Evolutionary conservation across 2,797 vertebrate species (phyloP), one percentile per base, ranked within the genome.

Genomic region (Helicolenus hilgendorfi): DNA sequence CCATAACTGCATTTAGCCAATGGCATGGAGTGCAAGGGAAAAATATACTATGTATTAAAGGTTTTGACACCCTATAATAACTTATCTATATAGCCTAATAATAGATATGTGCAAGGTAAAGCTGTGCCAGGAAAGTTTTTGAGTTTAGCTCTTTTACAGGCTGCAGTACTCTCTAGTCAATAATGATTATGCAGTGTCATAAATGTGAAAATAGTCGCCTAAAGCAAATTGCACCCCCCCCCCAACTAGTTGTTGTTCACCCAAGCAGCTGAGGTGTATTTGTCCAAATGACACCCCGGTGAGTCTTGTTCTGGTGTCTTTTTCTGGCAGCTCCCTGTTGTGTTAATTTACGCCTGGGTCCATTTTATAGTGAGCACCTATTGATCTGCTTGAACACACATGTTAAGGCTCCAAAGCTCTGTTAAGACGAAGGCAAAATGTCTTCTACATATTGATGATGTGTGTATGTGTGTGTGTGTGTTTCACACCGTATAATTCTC

Each of bases 311-410:
- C 33, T 67, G 22, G 72, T 24, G 62, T 56, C 59, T 87, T 63
- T 15, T 77, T 83, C 36, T 64, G 26, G 72, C 80, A 62, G 88
- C 93, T 94, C 90, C 92, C 92, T 22, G 64, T 87, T 92, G 92
- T 94, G 79, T 93, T 93, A 86, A 94, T 96, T 96, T 93, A 95
- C 71, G 5, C 89, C 74, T 24, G 41, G 79, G 90, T 91, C 92
- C 87, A 56, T 89, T 95, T 92, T 91, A 92, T 45, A 81, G 87
- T 79, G 92, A 88, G 83, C 77, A 49, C 76, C 55, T 92, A 95
- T 92, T 92, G 93, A 96, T 95, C 88, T 77, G 85, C 87, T 72
- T 55, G 76, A 90, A 89, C 87, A 82, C 87, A 87, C 60, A 72
- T 84, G 81, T 81, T 49, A 55, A 91, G 69, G 74, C 79, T 86